Conservation (phyloP, 1,140 invertebrate genomes). For the Philopotamus ludificatus region DNA sequence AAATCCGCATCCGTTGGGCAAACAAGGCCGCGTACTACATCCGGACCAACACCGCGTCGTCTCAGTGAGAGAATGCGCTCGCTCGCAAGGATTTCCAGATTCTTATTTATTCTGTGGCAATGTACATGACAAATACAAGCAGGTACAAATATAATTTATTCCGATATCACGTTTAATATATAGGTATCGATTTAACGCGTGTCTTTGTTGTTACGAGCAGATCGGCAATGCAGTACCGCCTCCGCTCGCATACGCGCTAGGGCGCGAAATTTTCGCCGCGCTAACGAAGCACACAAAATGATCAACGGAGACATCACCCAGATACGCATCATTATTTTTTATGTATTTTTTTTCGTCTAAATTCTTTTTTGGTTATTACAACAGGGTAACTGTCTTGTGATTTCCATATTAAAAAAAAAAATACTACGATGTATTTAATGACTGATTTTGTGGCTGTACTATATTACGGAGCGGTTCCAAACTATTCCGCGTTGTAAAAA, state of each 20-base stretch:
- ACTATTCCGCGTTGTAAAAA: too few relatives aligned
- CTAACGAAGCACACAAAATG: too few relatives aligned
- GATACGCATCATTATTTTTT: too few relatives aligned
- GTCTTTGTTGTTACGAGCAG: conserved; percentile 32
- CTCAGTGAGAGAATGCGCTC: conserved; percentile 75
- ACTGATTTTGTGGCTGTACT: too few relatives aligned
- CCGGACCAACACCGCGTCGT: conserved; percentile 73
- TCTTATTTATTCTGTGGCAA: conserved; percentile 68
- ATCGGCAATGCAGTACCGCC: conserved; percentile 78
- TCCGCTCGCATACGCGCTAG: conserved; percentile 68
- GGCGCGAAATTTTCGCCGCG: conserved; percentile 57
- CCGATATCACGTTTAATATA: background rate
- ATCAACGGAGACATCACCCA: too few relatives aligned
- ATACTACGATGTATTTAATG: too few relatives aligned
- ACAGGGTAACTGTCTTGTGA: too few relatives aligned
- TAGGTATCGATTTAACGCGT: background rate
- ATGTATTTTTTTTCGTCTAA: too few relatives aligned
- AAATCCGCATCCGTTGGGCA: conserved; percentile 81
- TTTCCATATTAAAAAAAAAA: too few relatives aligned
- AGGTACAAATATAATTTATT: conserved; percentile 52
- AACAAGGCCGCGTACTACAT: conserved; percentile 74
- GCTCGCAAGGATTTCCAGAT: conserved; percentile 80
- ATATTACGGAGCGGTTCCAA: too few relatives aligned
- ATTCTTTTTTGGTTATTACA: too few relatives aligned
- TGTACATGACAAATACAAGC: conserved; percentile 70